These are phyloP conservation scores for Toxotes chatareus DNA, from an alignment of 2,113 vertebrate genomes.

Conservation along the genomic window DNA sequence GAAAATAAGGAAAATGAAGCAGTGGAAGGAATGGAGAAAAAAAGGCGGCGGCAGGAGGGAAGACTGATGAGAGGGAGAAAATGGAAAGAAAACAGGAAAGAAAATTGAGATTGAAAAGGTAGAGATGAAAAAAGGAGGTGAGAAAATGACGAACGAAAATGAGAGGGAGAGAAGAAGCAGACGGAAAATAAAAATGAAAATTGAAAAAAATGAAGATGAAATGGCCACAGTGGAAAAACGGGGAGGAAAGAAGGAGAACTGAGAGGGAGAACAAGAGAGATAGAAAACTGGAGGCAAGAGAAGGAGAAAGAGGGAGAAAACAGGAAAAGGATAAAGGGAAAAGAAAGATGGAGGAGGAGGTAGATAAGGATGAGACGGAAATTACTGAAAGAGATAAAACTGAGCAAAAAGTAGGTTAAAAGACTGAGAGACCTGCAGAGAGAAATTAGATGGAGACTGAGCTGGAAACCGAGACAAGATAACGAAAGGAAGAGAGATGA, in stretches of 20 bases:
- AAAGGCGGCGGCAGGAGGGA: background rate
- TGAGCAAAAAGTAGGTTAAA: conserved; percentile 10
- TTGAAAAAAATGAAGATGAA: background rate
- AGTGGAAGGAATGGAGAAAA: background rate
- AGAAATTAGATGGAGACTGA: conserved; percentile 9
- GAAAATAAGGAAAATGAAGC: background rate
- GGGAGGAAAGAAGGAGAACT: background rate
- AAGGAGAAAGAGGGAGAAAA: too few relatives aligned
- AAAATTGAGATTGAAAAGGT: conserved; percentile 6
- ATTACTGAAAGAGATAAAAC: conserved; percentile 3
- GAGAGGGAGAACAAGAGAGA: background rate
- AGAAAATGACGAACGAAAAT: background rate
- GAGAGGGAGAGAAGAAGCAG: background rate
- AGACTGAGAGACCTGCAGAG: background rate
- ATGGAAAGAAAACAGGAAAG: background rate
- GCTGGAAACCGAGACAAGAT: conserved; percentile 27
- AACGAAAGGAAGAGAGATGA: conserved; percentile 14
- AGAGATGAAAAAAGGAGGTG: background rate
- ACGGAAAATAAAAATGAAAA: background rate
- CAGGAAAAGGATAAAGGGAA: too few relatives aligned
- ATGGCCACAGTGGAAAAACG: background rate
- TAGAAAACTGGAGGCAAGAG: background rate
- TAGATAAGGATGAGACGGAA: conserved; percentile 1
- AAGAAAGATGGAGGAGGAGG: too few relatives aligned
- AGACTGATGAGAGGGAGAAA: conserved; percentile 9